Evolutionary conservation across 2,888 invertebrate genomes (phyloP), one percentile per base, ranked within the genome.

Genomic region (Hedychridium roseum): DNA sequence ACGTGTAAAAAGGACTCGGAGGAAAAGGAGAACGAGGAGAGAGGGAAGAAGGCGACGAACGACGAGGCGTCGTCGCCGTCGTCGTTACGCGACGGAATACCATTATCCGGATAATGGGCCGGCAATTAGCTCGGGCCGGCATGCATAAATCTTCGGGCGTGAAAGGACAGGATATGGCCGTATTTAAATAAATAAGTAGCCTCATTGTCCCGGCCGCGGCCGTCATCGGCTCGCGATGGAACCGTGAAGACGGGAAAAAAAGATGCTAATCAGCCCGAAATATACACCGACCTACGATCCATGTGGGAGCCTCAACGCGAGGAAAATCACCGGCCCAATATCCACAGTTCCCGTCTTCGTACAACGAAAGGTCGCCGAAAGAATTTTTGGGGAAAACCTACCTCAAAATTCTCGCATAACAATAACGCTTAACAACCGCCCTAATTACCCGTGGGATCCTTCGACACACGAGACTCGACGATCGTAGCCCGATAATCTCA

Each of bases 101-200:
- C 74, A 78, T 78, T 78, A 78, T 72, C 60, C 70, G 68, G 63
- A 76, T 76, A 78, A 78, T 76, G 70, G 75, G 66, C 60, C 70
- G 72, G 75, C 76, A 78, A 78, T 78, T 78, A 78, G 77, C 75
- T 70, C 72, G 71, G 66, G n/a, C n/a, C 73, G 74, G 66, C 74
- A 69, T 74, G 76, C 74, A 74, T 76, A 76, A 76, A 78, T 78
- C 76, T 74, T 74, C 63, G 64, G n/a, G n/a, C 64, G 66, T 78
- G 77, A 78, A 78, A 78, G 75, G 73, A 75, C 78, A 76, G 76
- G 78, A 78, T n/a, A n/a, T 74, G 74, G 76, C 71, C 60, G 70
- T 75, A 74, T 78, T 78, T 76, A 78, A 78, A 78, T 78, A 77
- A 78, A 78, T 78, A 76, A 74, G 76, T 70, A 73, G 73, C 68